Percentiles rank a stretch among this genome's conserved stretches.
phyloP scores from a whole-genome alignment of 1,140 invertebrate genomes.

The Galleria mellonella region DNA sequence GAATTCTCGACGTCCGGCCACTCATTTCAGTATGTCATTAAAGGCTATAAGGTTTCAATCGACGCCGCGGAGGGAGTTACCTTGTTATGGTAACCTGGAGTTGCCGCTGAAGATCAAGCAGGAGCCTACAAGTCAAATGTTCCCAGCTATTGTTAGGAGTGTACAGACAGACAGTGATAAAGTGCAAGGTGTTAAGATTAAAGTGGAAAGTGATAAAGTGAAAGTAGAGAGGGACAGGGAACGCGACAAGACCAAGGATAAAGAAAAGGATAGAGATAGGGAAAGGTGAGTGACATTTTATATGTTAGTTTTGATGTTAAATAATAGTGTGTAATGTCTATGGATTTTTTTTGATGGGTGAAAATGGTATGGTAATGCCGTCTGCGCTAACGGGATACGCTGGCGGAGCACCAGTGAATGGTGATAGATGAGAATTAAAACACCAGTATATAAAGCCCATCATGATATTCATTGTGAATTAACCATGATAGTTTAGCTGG shows the following conservation, averaged over 20 bases:
- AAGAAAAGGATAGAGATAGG: slow-evolving; percentile 38
- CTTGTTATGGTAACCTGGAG: slow-evolving; percentile 69
- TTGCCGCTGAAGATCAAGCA: slow-evolving; percentile 64
- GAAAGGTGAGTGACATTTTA: slow-evolving; percentile 19
- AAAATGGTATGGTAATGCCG: too few relatives aligned
- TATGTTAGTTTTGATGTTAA: too few relatives aligned
- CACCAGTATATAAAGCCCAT: too few relatives aligned
- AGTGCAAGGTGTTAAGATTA: slow-evolving; percentile 38
- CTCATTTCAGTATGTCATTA: slow-evolving; percentile 43
- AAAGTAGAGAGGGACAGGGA: slow-evolving; percentile 48
- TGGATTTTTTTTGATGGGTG: too few relatives aligned
- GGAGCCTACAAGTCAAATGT: slow-evolving; percentile 39
- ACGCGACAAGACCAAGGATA: slow-evolving; percentile 27
- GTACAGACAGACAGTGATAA: slow-evolving; percentile 35
- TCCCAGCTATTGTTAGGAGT: slow-evolving; percentile 35
- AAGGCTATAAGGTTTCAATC: slow-evolving; percentile 62
- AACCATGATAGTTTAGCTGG: too few relatives aligned
- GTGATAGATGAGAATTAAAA: too few relatives aligned
- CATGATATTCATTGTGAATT: too few relatives aligned
- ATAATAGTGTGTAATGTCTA: too few relatives aligned
- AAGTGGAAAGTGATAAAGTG: slow-evolving; percentile 39
- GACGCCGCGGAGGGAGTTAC: slow-evolving; percentile 55
- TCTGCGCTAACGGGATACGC: too few relatives aligned
- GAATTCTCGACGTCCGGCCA: slow-evolving; percentile 34
- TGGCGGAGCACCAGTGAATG: too few relatives aligned